Base-by-base conservation (phyloP, 1,140 invertebrate species). In the Drosophila gunungcola region DNA sequence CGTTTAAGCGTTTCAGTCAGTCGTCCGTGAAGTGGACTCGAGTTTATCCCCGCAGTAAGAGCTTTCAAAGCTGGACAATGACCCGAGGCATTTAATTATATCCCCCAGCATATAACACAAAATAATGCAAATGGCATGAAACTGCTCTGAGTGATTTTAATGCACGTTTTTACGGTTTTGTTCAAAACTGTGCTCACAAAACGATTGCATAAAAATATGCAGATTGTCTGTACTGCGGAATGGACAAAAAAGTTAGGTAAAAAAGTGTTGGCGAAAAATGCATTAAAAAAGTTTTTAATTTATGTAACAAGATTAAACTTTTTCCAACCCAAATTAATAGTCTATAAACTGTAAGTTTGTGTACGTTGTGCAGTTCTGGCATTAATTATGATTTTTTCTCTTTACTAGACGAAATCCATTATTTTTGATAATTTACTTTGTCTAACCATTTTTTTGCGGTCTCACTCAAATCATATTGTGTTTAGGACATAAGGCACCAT, bases 1-100 rank as follows among this genome's bases (percentile, higher is more conserved):
- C 57, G 68, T 74, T 85, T 78, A 75, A 67, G 63, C 68, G 56
- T 52, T 80, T 77, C 57, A 80, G 62, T 57, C 60, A 67, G 43
- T 78, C 55, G 67, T 36, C 55, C 63, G 61, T 64, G 51, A 68
- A 81, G 67, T 67, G 70, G 64, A 64, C 63, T 70, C 45, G 56
- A 64, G 65, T 61, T 76, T 54, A 48, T 58, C 53, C 60, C 62
- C 54, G 51, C 34, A 11, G 13, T 34, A 46, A 58, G 43, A 11
- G 57, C 61, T 73, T 48, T 63, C 53, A 34, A n/a, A 58, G 49
- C 16, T 77, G 72, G 54, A 60, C 76, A 68, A 67, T 81, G 73
- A 65, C 60, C 64, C 52, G 49, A 7, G 43, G n/a, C 55, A 16
- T 73, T 61, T 73, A 73, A 73, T 73, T 73, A 74, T 63, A 43